Evolutionary conservation across 2,888 invertebrate genomes (phyloP).

Genomic region (Pterostichus niger): DNA sequence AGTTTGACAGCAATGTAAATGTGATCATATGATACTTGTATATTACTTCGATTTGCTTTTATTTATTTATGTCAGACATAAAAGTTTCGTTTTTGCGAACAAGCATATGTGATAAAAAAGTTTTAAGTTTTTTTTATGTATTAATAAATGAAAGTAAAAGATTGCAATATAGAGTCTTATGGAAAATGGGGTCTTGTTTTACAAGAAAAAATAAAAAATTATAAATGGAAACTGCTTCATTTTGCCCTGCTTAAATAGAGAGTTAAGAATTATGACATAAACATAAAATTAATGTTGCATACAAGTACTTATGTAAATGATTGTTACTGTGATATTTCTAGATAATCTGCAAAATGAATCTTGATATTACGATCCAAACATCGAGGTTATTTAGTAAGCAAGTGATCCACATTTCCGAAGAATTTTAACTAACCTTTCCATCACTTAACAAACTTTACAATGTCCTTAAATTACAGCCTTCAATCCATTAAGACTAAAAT

Average conservation of each 20-base stretch:
- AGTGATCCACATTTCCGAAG: constrained; percentile 47
- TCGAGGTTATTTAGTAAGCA: background rate
- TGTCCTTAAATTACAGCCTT: constrained; percentile 53
- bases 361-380: background rate
- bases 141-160: too few species aligned
- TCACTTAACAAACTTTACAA: constrained; percentile 50
- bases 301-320: background rate
- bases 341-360: constrained; percentile 15
- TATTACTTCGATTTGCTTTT: too few species aligned
- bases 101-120: too few species aligned
- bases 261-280: background rate
- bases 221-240: too few species aligned
- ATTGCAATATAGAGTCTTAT: too few species aligned
- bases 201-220: too few species aligned
- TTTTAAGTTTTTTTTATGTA: too few species aligned
- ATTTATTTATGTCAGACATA: too few species aligned
- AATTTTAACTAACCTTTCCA: constrained; percentile 51
- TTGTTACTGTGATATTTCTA: background rate
- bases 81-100: too few species aligned
- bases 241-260: background rate
- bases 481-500: constrained; percentile 55
- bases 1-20: too few species aligned
- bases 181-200: too few species aligned
- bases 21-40: too few species aligned
- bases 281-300: background rate